These are phyloP conservation scores for Megaustenia siamemsis DNA, from an alignment of 2,888 invertebrate species.

Conservation along the genomic window DNA sequence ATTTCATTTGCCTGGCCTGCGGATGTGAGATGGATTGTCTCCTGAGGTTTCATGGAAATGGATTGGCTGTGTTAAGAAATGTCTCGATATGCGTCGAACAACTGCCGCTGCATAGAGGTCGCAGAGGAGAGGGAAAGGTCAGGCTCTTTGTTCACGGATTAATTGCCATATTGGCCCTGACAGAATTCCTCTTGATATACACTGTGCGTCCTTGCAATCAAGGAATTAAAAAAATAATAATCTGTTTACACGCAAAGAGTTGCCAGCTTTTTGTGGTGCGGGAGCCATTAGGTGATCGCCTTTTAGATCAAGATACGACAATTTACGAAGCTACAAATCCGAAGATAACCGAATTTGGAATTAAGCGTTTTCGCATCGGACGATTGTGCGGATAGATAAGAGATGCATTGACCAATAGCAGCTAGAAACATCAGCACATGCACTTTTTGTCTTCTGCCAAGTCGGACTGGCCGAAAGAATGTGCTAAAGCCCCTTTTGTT, in stretches of 20 bases:
- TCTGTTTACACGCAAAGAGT: neutral
- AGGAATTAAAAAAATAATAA: neutral
- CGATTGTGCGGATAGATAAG: too few relatives aligned
- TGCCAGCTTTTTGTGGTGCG: too few relatives aligned
- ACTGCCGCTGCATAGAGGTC: conserved; percentile 18
- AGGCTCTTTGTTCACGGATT: conserved; percentile 21
- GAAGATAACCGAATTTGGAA: too few relatives aligned
- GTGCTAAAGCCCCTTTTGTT: too few relatives aligned
- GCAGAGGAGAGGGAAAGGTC: neutral
- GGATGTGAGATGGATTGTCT: conserved; percentile 8
- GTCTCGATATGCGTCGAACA: conserved; percentile 16
- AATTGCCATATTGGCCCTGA: conserved; percentile 21
- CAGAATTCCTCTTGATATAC: neutral
- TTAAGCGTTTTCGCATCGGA: too few relatives aligned
- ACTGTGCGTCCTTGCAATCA: neutral
- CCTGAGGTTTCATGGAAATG: conserved; percentile 25
- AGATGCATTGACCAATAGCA: too few relatives aligned
- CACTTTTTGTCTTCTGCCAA: too few relatives aligned
- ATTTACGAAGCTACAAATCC: too few relatives aligned
- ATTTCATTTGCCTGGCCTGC: conserved; percentile 21
- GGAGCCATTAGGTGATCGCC: too few relatives aligned
- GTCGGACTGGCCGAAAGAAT: too few relatives aligned
- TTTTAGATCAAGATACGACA: too few relatives aligned
- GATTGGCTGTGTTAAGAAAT: conserved; percentile 34
- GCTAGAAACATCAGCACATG: too few relatives aligned